Percentiles rank a stretch among this genome's conserved stretches.
phyloP scores from a whole-genome alignment of 1,140 invertebrate species.

The Rhagoletis pomonella region DNA sequence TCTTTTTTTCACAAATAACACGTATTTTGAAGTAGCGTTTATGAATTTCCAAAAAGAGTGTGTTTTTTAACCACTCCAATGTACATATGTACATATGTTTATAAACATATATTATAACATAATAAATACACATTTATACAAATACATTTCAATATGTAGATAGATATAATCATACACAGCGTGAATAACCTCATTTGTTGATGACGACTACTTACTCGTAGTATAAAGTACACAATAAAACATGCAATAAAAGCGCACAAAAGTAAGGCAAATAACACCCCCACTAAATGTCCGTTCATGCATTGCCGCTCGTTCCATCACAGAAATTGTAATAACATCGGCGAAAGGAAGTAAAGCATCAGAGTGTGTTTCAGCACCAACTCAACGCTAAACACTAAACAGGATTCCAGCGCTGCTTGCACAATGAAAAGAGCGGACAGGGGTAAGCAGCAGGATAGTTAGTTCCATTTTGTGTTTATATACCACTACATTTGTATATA shows the following conservation, averaged over 20 bases:
- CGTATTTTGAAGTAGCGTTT: too few species aligned
- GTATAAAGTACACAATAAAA: neutral
- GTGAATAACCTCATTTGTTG: constrained; percentile 38
- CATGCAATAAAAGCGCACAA: constrained; percentile 40
- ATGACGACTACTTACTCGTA: neutral
- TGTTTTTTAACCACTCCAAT: neutral
- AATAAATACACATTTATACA: too few species aligned
- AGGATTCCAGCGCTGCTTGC: constrained; percentile 20
- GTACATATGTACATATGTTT: neutral
- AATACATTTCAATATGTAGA: neutral
- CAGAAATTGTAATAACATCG: constrained; percentile 28
- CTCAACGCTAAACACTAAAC: neutral
- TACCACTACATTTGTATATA: neutral
- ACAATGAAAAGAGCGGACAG: neutral
- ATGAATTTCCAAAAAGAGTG: too few species aligned
- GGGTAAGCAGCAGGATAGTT: neutral
- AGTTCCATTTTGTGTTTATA: neutral
- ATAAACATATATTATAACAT: too few species aligned
- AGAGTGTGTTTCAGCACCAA: neutral
- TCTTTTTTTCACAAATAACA: too few species aligned
- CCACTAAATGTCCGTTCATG: neutral
- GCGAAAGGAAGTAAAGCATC: neutral
- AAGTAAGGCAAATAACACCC: constrained; percentile 30
- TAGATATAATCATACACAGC: neutral
- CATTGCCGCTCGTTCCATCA: neutral